Base-by-base conservation (phyloP, 1,140 invertebrate genomes). In the Contarinia nasturtii region DNA sequence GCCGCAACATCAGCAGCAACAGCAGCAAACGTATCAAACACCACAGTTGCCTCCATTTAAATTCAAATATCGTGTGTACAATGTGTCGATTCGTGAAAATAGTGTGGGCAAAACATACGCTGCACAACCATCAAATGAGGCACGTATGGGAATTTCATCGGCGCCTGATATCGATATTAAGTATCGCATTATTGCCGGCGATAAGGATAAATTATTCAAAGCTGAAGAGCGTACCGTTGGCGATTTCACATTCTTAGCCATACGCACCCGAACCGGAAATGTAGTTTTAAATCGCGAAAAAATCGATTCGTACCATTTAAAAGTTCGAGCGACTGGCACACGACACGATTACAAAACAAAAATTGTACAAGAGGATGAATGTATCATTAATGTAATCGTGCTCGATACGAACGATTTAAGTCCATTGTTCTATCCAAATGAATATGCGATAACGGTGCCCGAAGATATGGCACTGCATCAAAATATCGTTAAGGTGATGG, bases 61-160 rank as follows among this genome's bases (percentile, higher is more conserved):
- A 52, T 95, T 95, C 68, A 79, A 80, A 2, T 69, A 75, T 47
- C 52, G 68, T 4, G 57, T 71, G 1, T 96, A 95, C 74, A 94
- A 95, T 74, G 86, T 82, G 51, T 85, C 79, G 53, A 86, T 96
- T 53, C 76, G 82, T 8, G 91, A 96, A 67, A 95, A 89, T 68
- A 87, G 86, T 50, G 72, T 86, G 34, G 83, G 82, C 33, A 89
- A 89, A 59, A 86, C 84, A 1, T 87, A 84, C 61, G 73, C 74
- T 10, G 59, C 59, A 38, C 72, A 73, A 50, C 64, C 66, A 42
- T 60, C 62, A 49, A 72, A 68, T 48, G 71, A 71, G 38, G 70
- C 65, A 47, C 71, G 65, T 34, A 66, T 72, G 50, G 74, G 72
- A 43, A 64, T 79, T 48, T 63, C 51, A 20, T 51, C 72, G 40